These are phyloP conservation scores for Lagodon rhomboides DNA, from an alignment of 2,797 vertebrate species.

Conservation along the genomic window DNA sequence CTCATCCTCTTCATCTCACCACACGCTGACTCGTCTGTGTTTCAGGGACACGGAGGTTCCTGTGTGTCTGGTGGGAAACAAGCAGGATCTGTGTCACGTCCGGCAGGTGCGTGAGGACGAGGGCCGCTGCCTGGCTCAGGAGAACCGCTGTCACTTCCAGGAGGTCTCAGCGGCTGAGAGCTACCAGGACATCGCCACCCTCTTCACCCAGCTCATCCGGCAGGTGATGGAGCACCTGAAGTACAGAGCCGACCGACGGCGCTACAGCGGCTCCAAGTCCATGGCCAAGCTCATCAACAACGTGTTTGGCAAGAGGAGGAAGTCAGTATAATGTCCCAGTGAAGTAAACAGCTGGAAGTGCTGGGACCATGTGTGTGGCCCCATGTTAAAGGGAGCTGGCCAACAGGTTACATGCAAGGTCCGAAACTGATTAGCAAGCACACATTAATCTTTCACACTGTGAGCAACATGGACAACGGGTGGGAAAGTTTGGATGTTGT, in stretches of 20 bases:
- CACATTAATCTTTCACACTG: conserved; percentile 6
- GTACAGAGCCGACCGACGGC: conserved; percentile 78
- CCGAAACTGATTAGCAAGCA: background rate
- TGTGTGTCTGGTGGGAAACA: conserved; percentile 86
- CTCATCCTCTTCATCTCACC: background rate
- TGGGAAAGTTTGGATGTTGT: background rate
- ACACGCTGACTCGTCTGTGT: background rate
- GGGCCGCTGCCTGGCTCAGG: conserved; percentile 79
- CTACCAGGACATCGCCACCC: conserved; percentile 84
- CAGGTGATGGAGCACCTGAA: conserved; percentile 85
- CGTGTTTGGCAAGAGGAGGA: conserved; percentile 87
- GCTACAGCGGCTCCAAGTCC: conserved; percentile 87
- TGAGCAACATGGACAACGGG: background rate
- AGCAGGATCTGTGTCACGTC: conserved; percentile 86
- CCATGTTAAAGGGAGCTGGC: conserved; percentile 10
- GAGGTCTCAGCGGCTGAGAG: conserved; percentile 87
- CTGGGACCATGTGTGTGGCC: background rate
- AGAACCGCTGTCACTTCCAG: conserved; percentile 84
- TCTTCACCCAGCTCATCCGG: conserved; percentile 86
- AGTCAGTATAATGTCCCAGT: conserved; percentile 81
- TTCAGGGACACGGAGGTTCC: conserved; percentile 80
- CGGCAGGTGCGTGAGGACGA: conserved; percentile 85
- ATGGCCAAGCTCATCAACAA: conserved; percentile 89
- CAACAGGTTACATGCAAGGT: background rate
- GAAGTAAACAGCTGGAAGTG: background rate